These are phyloP conservation scores for Hoplostethus atlanticus DNA, from an alignment of 2,797 vertebrate species.

Conservation along the genomic window DNA sequence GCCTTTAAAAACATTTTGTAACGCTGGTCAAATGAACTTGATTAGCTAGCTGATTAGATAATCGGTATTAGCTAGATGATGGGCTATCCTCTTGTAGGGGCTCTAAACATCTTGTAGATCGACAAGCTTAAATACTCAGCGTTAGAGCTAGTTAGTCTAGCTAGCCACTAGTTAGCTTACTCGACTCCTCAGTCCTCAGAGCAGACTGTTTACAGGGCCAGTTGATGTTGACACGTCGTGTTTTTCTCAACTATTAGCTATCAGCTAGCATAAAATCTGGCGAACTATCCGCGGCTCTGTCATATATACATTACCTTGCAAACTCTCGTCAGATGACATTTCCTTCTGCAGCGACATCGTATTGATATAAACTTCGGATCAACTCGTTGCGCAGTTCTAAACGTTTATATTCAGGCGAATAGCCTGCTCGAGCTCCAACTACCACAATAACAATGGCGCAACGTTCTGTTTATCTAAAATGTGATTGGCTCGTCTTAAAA, in stretches of 20 bases:
- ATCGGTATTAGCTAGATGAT: neutral
- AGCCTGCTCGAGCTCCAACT: constrained; percentile 39
- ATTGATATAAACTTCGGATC: neutral
- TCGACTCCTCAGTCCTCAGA: neutral
- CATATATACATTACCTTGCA: constrained; percentile 80
- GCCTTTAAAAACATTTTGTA: neutral
- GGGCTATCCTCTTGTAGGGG: neutral
- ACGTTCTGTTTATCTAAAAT: constrained; percentile 70
- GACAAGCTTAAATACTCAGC: neutral
- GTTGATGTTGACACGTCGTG: neutral
- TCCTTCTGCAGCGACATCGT: constrained; percentile 79
- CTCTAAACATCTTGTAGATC: neutral
- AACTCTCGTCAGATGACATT: constrained; percentile 75
- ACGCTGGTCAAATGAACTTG: constrained; percentile 5
- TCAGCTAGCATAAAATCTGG: constrained; percentile 13
- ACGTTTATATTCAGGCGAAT: constrained; percentile 14
- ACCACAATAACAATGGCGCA: constrained; percentile 81
- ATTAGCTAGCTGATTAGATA: neutral
- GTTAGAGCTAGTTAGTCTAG: neutral
- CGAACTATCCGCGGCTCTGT: neutral
- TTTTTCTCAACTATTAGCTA: constrained; percentile 10
- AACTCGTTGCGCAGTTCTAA: constrained; percentile 1
- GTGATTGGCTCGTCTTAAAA: constrained; percentile 65
- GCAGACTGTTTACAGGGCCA: neutral
- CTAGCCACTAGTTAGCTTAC: neutral